Conservation (phyloP, 1,140 invertebrate genomes). For the Neocloeon triangulifer region DNA sequence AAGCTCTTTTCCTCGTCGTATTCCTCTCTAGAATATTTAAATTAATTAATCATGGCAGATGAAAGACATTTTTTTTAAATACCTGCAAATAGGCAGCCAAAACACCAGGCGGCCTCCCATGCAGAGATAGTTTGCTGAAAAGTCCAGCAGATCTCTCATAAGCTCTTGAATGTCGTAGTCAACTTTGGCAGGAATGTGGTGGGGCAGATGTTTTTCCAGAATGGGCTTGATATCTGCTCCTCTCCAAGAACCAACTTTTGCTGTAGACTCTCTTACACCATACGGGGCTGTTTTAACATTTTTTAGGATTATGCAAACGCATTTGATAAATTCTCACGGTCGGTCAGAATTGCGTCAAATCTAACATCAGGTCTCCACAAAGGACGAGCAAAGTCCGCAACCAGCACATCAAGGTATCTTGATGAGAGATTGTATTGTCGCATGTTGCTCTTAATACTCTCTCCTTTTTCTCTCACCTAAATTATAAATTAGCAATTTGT, state of each 20-base stretch:
- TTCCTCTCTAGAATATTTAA: conserved; percentile 23
- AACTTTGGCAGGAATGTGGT: conserved; percentile 70
- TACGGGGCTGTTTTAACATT: conserved; percentile 52
- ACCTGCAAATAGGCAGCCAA: conserved; percentile 79
- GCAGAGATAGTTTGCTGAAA: conserved; percentile 52
- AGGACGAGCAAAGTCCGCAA: conserved; percentile 69
- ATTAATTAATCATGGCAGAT: background rate
- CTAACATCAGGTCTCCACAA: conserved; percentile 44
- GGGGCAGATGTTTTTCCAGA: conserved; percentile 32
- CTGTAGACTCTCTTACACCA: conserved; percentile 78
- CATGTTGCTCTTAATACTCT: conserved; percentile 69
- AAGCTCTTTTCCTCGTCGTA: conserved; percentile 48
- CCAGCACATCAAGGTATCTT: conserved; percentile 65
- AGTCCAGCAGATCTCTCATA: conserved; percentile 59
- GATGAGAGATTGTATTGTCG: conserved; percentile 55
- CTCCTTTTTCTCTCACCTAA: conserved; percentile 48
- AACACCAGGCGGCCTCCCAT: conserved; percentile 60
- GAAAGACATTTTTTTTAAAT: conserved; percentile 9
- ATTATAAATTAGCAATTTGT: conserved; percentile 2
- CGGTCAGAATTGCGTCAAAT: conserved; percentile 79
- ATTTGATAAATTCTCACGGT: conserved; percentile 80
- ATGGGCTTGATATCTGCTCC: conserved; percentile 29
- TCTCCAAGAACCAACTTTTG: conserved; percentile 45
- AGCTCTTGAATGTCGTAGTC: conserved; percentile 61
- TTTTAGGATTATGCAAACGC: conserved; percentile 1